phyloP scores from a whole-genome alignment of 2,888 invertebrate genomes.

The Idaea dimidiata region DNA sequence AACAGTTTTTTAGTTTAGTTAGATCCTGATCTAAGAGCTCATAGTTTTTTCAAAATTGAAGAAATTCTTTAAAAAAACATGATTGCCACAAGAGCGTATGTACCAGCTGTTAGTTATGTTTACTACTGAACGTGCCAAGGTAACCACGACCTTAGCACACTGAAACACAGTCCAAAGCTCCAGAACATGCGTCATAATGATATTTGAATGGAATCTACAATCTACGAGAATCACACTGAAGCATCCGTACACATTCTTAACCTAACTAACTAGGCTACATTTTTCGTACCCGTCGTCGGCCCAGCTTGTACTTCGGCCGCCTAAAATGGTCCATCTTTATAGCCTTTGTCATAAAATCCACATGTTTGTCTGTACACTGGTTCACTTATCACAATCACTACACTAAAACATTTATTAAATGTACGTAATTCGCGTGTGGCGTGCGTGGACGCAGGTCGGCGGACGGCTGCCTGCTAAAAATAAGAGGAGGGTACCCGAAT shows the following conservation, averaged over 20 bases:
- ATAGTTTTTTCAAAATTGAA: background rate
- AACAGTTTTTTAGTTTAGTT: too few relatives aligned
- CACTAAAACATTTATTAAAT: constrained; percentile 18
- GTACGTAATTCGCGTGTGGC: constrained; percentile 27
- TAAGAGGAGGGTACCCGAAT: constrained; percentile 40
- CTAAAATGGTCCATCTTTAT: constrained; percentile 62
- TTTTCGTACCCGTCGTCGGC: constrained; percentile 53
- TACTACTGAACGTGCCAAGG: constrained; percentile 18
- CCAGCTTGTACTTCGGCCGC: constrained; percentile 57
- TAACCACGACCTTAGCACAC: constrained; percentile 22
- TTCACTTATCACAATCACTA: constrained; percentile 43
- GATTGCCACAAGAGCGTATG: background rate
- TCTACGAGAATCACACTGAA: constrained; percentile 9
- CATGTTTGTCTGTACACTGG: constrained; percentile 47
- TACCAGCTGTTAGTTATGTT: background rate
- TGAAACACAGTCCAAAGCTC: constrained; percentile 17
- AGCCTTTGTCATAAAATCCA: constrained; percentile 72
- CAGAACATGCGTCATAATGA: constrained; percentile 1
- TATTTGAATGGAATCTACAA: constrained; percentile 17
- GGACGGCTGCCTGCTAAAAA: constrained; percentile 63
- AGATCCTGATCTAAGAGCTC: background rate
- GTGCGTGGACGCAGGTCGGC: constrained; percentile 33
- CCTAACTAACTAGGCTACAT: constrained; percentile 31
- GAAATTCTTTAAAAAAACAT: background rate
- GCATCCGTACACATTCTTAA: constrained; percentile 34